Evolutionary conservation across 2,113 vertebrate genomes (phyloP).

Genomic region (Manacus vitellinus): DNA sequence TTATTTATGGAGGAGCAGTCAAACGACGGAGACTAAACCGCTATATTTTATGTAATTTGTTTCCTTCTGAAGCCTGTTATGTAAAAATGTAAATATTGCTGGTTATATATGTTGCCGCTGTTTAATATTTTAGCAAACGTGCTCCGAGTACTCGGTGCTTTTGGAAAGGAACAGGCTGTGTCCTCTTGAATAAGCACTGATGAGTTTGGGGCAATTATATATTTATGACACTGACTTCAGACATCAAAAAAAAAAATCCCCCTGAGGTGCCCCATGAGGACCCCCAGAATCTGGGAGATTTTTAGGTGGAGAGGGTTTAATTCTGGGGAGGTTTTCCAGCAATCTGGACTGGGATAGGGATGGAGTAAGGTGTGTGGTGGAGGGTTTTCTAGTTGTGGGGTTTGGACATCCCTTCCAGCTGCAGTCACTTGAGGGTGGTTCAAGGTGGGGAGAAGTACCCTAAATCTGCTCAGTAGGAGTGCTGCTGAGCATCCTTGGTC

Average conservation of each 20-base stretch:
- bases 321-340: neutral
- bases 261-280: rapidly evolving
- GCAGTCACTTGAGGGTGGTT: neutral
- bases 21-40: neutral
- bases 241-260: neutral
- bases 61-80: constrained; percentile 34
- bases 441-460: neutral
- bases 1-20: constrained; percentile 48
- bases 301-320: neutral
- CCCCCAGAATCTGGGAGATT: neutral
- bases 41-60: constrained; percentile 31
- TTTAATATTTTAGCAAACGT: constrained; percentile 50
- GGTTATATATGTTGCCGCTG: neutral
- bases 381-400: neutral
- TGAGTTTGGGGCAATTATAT: neutral
- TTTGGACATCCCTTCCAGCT: neutral
- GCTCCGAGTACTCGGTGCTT: neutral
- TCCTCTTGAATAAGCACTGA: neutral
- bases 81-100: constrained; percentile 51
- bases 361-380: neutral
- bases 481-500: rapidly evolving
- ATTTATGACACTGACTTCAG: neutral
- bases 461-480: rapidly evolving
- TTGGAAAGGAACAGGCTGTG: neutral
- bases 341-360: neutral